A percentile compares a stretch with the other conserved stretches of the same genome.
Evolutionary conservation across 1,140 invertebrate species (phyloP).

Genomic region (Condylostylus longicornis): DNA sequence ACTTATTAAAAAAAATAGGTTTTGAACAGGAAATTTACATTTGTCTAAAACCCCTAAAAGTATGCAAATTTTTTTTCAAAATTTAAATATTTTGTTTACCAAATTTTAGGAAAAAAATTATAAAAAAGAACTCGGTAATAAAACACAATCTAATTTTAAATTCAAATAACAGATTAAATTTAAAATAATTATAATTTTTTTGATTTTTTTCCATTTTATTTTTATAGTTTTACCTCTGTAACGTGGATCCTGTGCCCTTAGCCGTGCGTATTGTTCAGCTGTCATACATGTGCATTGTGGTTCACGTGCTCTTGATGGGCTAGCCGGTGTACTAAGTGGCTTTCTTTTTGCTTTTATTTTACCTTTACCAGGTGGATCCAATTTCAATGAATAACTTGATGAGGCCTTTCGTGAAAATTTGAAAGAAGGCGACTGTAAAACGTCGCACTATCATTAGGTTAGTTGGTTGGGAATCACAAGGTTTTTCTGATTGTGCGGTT

Average conservation of each 20-base stretch:
- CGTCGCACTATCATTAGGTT: slow-evolving; percentile 41
- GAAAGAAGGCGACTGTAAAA: slow-evolving; percentile 87
- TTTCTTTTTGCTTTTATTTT: slow-evolving; percentile 72
- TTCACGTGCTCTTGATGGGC: slow-evolving; percentile 70
- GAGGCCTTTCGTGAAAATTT: slow-evolving; percentile 94
- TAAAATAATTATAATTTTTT: slow-evolving; percentile 10
- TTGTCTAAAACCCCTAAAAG: no score
- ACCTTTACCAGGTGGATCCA: slow-evolving; percentile 75
- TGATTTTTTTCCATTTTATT: slow-evolving; percentile 3
- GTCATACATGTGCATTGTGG: slow-evolving; percentile 93
- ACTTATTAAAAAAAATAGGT: no score
- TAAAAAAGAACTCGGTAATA: no score
- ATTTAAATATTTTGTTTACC: no score
- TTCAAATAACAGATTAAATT: no score
- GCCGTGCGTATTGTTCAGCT: slow-evolving; percentile 74
- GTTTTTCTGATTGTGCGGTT: slow-evolving; percentile 34
- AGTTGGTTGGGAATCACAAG: slow-evolving; percentile 33
- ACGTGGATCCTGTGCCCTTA: slow-evolving; percentile 68
- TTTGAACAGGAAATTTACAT: no score
- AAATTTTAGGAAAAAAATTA: no score
- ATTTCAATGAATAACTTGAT: slow-evolving; percentile 86
- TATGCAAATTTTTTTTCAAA: no score
- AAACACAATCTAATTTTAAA: no score
- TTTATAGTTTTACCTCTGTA: slow-evolving; percentile 39
- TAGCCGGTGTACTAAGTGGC: slow-evolving; percentile 84